Evolutionary conservation across 37 sponge, comb jelly and placozoan species (phyloP), one percentile per base, ranked within the genome.

Genomic region (Beroe ovata): DNA sequence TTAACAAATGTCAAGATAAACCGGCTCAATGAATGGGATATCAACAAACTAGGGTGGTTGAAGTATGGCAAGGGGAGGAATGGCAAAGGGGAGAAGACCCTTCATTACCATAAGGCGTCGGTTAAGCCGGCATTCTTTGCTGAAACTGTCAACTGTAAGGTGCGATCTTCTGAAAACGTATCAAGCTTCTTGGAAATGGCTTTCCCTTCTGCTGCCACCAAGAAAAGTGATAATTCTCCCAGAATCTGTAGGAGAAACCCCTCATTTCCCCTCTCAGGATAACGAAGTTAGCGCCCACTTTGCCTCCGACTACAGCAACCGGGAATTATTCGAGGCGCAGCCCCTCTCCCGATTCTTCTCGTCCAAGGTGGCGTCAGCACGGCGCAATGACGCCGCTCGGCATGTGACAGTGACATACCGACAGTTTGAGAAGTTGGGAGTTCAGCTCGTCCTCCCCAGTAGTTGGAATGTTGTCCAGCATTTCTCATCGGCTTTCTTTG

Each of bases 11-110:
- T 77, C 84, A 39, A 77, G 47, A 77, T 77, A 25, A 77, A 77
- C 54, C 36, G 84, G 0, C 84, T 77, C 28, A 77, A 77, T 54
- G 84, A 77, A 54, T 77, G 84, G 84, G 54, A 77, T 4, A 16
- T 77, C 28, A 77, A 77, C 84, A 77, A 77, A 26, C 29, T 77
- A 25, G 84, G 84, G 3, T 77, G 84, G 84, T 54, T 77, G 84
- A 77, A 77, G 84, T 77, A 77, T 29, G 38, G 28, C 42, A 39
- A 4, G 8, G 11, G 2, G 0, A 26, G 47, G 0, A 29, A 77
- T 25, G 1, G 25, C 18, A 34, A 66, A 37, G 6, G 11, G 11
- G 54, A 47, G 54, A 47, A 11, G 54, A 47, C 6, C 6, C 54
- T 47, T 16, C 54, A 47, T 11, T 66, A 32, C 69, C 69, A 66